Evolutionary conservation across 2,113 vertebrate genomes (phyloP), one percentile per base, ranked within the genome.

Genomic region (Sceloporus undulatus): DNA sequence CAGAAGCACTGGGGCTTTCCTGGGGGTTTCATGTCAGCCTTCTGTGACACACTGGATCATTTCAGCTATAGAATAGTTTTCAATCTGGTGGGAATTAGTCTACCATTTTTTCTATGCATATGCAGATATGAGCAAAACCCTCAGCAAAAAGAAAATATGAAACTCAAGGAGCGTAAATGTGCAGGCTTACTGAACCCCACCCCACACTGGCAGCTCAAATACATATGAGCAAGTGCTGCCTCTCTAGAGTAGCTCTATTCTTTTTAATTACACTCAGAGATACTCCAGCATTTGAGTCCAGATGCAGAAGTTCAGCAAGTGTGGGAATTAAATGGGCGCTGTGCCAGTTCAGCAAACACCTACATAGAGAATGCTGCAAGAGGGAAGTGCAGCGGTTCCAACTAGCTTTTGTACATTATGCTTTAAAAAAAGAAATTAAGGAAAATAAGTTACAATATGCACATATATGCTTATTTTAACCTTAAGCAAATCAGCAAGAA

Each of bases 221-320:
- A 70, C 0, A 10, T 68, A 85, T 54, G 82, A 66, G 9, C 1
- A 82, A 89, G 74, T 7, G 54, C 29, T 83, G 52, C 25, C 79
- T 68, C 79, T 89, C 42, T 68, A 83, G 81, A 48, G 80, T 65
- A 85, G 79, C 77, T 86, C 5, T 27, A 88, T 74, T 27, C 74
- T 29, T 91, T 42, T 56, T 84, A 87, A 90, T 52, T 52, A 83
- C 76, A 85, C 84, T 73, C 54, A 75, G 82, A 92, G 56, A 81
- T 25, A 68, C 5, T 88, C 42, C 29, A 65, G 34, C 70, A 42
- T 85, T 86, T 90, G 1, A 56, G 65, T 48, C 59, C 66, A 79
- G 79, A 91, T 42, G 9, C 78, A 89, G 85, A 91, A 89, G 34
- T 59, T 74, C 13, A 88, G 62, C 34, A 40, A 59, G 11, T n/a